Evolutionary conservation across 2,888 invertebrate genomes (phyloP).

Genomic region (Folsomia candida): DNA sequence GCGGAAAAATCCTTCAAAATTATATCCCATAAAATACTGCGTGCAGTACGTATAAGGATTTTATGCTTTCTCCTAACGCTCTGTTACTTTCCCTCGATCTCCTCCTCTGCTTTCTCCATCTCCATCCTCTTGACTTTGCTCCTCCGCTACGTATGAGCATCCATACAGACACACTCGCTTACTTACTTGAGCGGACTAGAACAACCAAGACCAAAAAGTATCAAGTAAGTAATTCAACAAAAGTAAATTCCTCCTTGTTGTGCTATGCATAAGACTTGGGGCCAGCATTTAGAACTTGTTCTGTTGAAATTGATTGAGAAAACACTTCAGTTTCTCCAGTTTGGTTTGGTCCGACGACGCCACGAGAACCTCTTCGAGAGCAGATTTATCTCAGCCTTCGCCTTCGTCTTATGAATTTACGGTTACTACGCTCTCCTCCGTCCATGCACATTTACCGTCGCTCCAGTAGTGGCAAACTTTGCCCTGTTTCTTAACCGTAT

Average conservation of each 20-base stretch:
- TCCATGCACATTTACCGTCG: too few relatives aligned
- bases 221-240: constrained; percentile 17
- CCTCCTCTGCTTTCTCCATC: neutral
- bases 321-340: constrained; percentile 33
- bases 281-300: constrained; percentile 31
- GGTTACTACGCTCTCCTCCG: neutral
- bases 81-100: neutral
- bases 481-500: too few relatives aligned
- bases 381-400: constrained; percentile 31
- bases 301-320: constrained; percentile 43
- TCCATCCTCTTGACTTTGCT: neutral
- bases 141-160: too few relatives aligned
- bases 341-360: neutral
- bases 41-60: too few relatives aligned
- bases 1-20: constrained; percentile 36
- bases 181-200: neutral
- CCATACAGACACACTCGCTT: neutral
- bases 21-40: constrained; percentile 36
- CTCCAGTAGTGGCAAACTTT: too few relatives aligned
- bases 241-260: constrained; percentile 19
- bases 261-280: neutral
- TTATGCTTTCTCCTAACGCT: too few relatives aligned
- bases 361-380: constrained; percentile 2
- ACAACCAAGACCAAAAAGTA: neutral
- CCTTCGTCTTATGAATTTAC: constrained; percentile 15